A percentile compares a stretch with the other conserved stretches of the same genome.
Evolutionary conservation across 2,113 vertebrate genomes (phyloP).

Genomic region (Hucho hucho): DNA sequence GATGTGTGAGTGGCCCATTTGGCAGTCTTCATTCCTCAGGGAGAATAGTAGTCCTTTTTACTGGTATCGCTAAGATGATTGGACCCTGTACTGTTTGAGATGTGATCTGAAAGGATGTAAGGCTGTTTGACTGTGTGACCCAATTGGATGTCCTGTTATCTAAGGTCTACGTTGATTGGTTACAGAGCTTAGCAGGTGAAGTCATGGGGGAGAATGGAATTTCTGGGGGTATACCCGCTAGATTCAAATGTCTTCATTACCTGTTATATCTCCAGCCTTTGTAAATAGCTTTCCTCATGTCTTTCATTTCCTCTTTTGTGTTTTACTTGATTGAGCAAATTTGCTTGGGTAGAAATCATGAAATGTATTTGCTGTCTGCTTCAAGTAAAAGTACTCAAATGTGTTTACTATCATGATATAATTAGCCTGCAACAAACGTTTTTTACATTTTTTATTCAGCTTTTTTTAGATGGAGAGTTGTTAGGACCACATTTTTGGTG

Average conservation of each 20-base stretch:
- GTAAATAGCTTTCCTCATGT: slow-evolving; percentile 51
- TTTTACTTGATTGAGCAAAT: slow-evolving; percentile 17
- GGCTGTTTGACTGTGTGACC: slow-evolving; percentile 16
- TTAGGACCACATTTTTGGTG: not conserved
- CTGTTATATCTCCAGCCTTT: slow-evolving; percentile 24
- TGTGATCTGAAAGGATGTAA: slow-evolving; percentile 29
- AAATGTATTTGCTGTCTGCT: slow-evolving; percentile 31
- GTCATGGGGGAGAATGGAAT: slow-evolving; percentile 10
- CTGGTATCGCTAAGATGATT: slow-evolving; percentile 35
- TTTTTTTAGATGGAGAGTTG: slow-evolving; percentile 8
- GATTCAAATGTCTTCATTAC: not conserved
- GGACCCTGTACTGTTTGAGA: slow-evolving; percentile 41
- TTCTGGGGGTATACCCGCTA: not conserved
- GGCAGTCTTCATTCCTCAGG: slow-evolving; percentile 71
- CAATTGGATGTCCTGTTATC: slow-evolving; percentile 30
- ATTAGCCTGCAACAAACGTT: slow-evolving; percentile 11
- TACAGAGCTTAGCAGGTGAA: slow-evolving; percentile 12
- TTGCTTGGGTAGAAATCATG: slow-evolving; percentile 32
- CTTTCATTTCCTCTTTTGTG: slow-evolving; percentile 17
- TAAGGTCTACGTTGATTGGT: slow-evolving; percentile 28
- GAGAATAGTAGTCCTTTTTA: slow-evolving; percentile 52
- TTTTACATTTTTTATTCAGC: slow-evolving; percentile 23
- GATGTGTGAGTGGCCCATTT: slow-evolving; percentile 24
- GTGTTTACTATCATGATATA: slow-evolving; percentile 25
- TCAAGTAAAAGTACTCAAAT: slow-evolving; percentile 25